A percentile compares a stretch with the other conserved stretches of the same genome.
Conservation (phyloP, 2,113 vertebrate species). For the Eclectus roratus region DNA sequence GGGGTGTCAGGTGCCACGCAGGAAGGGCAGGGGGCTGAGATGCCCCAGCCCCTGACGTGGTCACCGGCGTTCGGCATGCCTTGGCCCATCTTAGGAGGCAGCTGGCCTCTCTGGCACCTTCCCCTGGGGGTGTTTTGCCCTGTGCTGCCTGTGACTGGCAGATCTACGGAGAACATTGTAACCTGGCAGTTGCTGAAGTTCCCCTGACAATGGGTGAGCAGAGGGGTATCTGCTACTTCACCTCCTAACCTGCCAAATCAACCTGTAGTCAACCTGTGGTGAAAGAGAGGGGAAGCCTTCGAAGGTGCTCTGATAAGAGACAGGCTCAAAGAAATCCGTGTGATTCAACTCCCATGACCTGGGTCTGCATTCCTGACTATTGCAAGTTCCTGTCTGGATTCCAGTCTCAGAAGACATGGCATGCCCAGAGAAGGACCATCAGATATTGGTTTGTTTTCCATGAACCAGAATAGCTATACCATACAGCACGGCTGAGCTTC, state of each 20-base stretch:
- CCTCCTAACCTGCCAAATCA: background rate
- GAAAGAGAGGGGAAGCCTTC: background rate
- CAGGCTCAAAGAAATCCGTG: accelerated
- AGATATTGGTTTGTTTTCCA: background rate
- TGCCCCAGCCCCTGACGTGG: accelerated
- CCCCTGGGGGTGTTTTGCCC: accelerated
- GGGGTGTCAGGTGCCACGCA: background rate
- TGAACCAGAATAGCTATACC: background rate
- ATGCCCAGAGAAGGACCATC: background rate
- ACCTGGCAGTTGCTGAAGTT: background rate
- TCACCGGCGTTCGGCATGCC: accelerated
- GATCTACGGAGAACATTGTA: accelerated
- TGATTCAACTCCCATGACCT: background rate
- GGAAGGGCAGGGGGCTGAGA: background rate
- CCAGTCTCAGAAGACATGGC: background rate
- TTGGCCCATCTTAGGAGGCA: background rate
- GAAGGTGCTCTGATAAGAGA: background rate
- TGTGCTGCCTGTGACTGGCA: background rate
- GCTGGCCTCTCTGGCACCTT: background rate
- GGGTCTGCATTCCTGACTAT: background rate
- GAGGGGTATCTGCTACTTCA: background rate
- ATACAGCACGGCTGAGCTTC: background rate
- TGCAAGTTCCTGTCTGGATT: background rate
- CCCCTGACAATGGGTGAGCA: background rate
- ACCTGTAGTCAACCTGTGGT: background rate